A percentile compares a stretch with the other conserved stretches of the same genome.
Conservation (phyloP, 2,797 vertebrate species). For the Zenarchopterus dispar region DNA sequence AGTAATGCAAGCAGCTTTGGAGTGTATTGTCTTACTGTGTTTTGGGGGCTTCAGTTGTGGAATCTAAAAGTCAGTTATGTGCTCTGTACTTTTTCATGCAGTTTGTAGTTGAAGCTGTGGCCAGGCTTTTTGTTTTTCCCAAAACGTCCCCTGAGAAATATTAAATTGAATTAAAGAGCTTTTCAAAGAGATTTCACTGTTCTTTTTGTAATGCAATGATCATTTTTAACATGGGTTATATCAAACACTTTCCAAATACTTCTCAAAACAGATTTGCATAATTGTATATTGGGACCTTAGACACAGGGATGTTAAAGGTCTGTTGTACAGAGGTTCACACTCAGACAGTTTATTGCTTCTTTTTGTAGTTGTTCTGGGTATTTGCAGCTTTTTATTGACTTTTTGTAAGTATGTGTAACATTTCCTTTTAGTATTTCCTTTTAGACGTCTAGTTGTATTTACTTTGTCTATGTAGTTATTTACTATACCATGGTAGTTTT, state of each 20-base stretch:
- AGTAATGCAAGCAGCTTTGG: slow-evolving; percentile 13
- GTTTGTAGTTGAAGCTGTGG: slow-evolving; percentile 26
- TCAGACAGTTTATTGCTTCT: too few relatives aligned
- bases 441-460: not conserved
- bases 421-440: not conserved
- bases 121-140: slow-evolving; percentile 33
- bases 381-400: not conserved
- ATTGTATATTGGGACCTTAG: too few relatives aligned
- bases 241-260: not conserved
- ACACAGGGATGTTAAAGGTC: too few relatives aligned
- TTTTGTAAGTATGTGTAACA: not conserved
- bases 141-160: slow-evolving; percentile 30
- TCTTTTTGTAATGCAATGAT: not conserved
- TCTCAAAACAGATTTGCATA: not conserved
- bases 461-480: too few relatives aligned
- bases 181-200: slow-evolving; percentile 31
- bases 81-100: slow-evolving; percentile 7
- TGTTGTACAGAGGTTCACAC: too few relatives aligned
- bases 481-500: too few relatives aligned
- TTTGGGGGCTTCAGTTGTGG: slow-evolving; percentile 8
- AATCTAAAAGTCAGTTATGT: slow-evolving; percentile 12
- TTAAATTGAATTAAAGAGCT: slow-evolving; percentile 50
- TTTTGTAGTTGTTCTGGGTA: not conserved
- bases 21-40: slow-evolving; percentile 19
- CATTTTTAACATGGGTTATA: not conserved